Evolutionary conservation across 2,888 invertebrate genomes (phyloP), one percentile per base, ranked within the genome.

Genomic region (Sphinx pinastri): DNA sequence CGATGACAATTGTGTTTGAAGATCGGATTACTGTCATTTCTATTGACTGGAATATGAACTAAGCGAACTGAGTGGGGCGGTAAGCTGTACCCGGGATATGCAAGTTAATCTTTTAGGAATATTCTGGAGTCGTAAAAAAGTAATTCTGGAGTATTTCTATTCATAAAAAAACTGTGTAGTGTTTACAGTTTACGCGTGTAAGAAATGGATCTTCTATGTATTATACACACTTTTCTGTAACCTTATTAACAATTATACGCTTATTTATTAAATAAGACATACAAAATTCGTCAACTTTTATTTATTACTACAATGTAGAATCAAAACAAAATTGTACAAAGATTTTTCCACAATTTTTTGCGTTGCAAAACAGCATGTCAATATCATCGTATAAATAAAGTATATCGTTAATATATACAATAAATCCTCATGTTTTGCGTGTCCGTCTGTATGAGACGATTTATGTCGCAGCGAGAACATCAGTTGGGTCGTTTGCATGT

Each of bases 341-440:
- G n/a, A 54, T 7, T 16, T n/a, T 16, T 54, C 54, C 60, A 16
- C 12, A 11, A n/a, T 47, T 57, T 45, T 60, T 60, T 60, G 60
- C 47, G 60, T 47, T 47, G 45, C 60, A 60, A 60, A 60, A 45
- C 60, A 60, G n/a, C 45, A 60, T 47, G 47, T 47, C 60, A 47
- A 60, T 60, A 60, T 1, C 60, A 16, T 60, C 60, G 45, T 60
- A 82, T 83, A 85, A 82, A 86, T 83, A 78, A 86, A 80, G 84
- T 87, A 86, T 87, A 88, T 86, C 72, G 85, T 81, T 86, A 87
- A 87, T 84, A 83, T 87, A 88, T 86, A 82, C 87, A 83, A 83
- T 85, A 85, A 81, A 82, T 84, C 78, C 75, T 79, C 78, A 80
- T 81, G 81, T 81, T 79, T 79, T 81, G 84, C 72, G 68, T 75